Percentiles rank a stretch among this genome's conserved stretches.
phyloP scores from a whole-genome alignment of 2,113 vertebrate species.

The Loxodonta africana region DNA sequence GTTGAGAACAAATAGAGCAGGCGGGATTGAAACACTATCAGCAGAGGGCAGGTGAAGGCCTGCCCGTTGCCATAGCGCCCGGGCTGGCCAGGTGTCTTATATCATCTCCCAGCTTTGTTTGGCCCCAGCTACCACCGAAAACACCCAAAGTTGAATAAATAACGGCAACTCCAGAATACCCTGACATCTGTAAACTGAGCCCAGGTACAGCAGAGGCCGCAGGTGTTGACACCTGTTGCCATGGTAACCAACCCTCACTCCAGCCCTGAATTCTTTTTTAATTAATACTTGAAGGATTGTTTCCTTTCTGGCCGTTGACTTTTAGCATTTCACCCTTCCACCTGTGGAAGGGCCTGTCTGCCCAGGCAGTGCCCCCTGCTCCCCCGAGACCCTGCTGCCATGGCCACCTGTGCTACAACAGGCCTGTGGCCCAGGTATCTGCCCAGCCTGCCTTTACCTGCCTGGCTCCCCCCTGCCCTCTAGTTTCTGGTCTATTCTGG shows the following conservation, averaged over 20 bases:
- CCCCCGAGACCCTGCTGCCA: not conserved
- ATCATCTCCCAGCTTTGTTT: constrained; percentile 92
- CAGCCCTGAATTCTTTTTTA: constrained; percentile 89
- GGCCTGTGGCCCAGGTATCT: too few relatives aligned
- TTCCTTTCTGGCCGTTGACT: not conserved
- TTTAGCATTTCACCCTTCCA: not conserved
- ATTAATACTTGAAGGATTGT: constrained; percentile 81
- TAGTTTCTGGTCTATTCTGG: not conserved
- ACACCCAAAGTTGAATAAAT: constrained; percentile 93
- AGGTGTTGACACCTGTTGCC: constrained; percentile 90
- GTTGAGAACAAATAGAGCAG: constrained; percentile 85
- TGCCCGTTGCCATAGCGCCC: constrained; percentile 91
- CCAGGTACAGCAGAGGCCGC: constrained; percentile 85
- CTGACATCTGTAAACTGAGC: constrained; percentile 89
- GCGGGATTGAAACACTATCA: constrained; percentile 89
- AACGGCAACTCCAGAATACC: constrained; percentile 89
- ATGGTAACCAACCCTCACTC: constrained; percentile 89
- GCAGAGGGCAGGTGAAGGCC: constrained; percentile 93
- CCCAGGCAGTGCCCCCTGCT: not conserved
- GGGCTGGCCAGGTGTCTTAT: constrained; percentile 84
- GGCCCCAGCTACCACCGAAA: constrained; percentile 88
- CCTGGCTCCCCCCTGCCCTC: not conserved
- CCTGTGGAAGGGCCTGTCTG: not conserved
- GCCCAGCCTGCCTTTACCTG: rapidly evolving
- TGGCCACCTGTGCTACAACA: not conserved